Percentiles rank a stretch among this genome's conserved stretches.
These are phyloP conservation scores for Drosophila demipolita DNA, from an alignment of 2,888 invertebrate genomes.

Conservation along the genomic window DNA sequence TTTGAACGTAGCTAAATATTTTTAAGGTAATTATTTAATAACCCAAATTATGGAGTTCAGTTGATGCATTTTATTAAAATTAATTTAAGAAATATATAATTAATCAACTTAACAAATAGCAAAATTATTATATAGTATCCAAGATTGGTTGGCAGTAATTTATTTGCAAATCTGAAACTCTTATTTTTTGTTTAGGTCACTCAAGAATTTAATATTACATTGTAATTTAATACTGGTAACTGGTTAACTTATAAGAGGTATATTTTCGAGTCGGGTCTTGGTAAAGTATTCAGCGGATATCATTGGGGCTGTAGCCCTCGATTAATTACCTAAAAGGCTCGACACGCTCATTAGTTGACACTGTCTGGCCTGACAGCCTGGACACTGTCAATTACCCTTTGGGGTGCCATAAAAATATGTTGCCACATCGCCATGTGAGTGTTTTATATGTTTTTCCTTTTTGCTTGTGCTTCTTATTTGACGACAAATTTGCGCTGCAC, in stretches of 20 bases:
- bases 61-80: no score
- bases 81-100: no score
- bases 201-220: neutral
- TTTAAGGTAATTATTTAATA: no score
- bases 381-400: constrained; percentile 69
- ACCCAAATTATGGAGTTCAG: no score
- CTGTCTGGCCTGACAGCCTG: constrained; percentile 33
- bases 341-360: constrained; percentile 69
- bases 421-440: constrained; percentile 49
- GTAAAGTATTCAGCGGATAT: neutral
- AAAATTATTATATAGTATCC: neutral
- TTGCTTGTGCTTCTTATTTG: constrained; percentile 28
- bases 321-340: constrained; percentile 76
- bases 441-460: constrained; percentile 32
- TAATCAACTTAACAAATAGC: neutral
- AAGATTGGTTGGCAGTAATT: neutral
- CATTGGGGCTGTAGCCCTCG: constrained; percentile 35
- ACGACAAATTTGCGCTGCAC: constrained; percentile 62
- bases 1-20: no score
- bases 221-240: neutral
- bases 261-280: neutral
- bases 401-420: constrained; percentile 78
- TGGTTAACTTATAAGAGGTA: neutral
- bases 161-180: neutral
- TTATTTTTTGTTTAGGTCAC: neutral